These are phyloP conservation scores for Oncorhynchus masou DNA, from an alignment of 2,113 vertebrate species.

Conservation along the genomic window DNA sequence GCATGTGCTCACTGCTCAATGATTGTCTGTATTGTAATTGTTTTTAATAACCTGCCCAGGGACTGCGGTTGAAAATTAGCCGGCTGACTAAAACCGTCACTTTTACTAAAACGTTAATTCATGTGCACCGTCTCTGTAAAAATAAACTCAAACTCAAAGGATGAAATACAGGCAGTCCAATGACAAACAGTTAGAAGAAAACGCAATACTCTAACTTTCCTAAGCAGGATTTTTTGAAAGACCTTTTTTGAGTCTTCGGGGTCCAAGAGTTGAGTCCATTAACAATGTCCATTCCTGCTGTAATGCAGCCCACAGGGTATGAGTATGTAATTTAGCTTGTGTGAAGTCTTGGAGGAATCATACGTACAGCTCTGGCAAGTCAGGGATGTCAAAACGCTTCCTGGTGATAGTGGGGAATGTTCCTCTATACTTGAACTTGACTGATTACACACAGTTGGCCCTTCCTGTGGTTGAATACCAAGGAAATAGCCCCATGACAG, in stretches of 20 bases:
- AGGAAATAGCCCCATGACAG: too few species aligned
- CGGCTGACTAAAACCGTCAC: too few species aligned
- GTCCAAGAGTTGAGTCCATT: not conserved
- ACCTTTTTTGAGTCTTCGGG: not conserved
- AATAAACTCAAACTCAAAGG: not conserved
- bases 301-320: not conserved
- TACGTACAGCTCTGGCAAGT: not conserved
- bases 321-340: not conserved
- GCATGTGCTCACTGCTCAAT: too few species aligned
- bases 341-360: not conserved
- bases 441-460: too few species aligned
- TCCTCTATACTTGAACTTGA: too few species aligned
- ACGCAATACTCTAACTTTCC: constrained; percentile 13
- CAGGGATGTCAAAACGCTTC: not conserved
- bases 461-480: too few species aligned
- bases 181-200: not conserved
- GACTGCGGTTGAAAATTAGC: too few species aligned
- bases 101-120: too few species aligned
- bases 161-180: constrained; percentile 1
- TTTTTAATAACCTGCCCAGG: too few species aligned
- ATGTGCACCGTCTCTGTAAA: too few species aligned
- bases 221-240: not conserved
- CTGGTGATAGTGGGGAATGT: not conserved
- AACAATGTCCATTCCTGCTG: not conserved
- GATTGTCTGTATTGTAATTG: too few species aligned